Percentiles rank a stretch among this genome's conserved stretches.
These are phyloP conservation scores for Prionace glauca DNA, from an alignment of 2,797 vertebrate species.

Conservation along the genomic window DNA sequence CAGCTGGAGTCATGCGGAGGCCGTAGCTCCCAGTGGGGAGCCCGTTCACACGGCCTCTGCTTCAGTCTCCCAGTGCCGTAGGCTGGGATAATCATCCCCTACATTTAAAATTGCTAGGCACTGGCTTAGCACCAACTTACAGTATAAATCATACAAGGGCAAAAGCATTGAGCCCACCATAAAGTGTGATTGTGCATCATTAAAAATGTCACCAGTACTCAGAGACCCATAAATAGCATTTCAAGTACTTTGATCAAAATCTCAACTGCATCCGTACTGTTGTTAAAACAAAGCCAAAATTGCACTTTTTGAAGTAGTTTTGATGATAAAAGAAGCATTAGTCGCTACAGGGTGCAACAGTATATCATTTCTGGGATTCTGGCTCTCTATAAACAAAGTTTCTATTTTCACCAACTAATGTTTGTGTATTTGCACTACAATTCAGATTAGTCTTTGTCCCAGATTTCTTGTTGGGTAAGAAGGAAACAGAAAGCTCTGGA, in stretches of 20 bases:
- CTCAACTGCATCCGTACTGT: not conserved
- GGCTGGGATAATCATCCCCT: no score
- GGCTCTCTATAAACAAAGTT: not conserved
- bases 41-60: no score
- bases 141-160: not conserved
- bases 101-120: no score
- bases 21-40: no score
- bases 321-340: not conserved
- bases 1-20: no score
- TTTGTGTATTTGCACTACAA: not conserved
- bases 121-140: no score
- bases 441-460: not conserved
- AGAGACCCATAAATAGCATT: not conserved
- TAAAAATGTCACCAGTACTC: not conserved
- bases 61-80: no score
- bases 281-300: not conserved
- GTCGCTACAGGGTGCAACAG: not conserved
- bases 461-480: not conserved
- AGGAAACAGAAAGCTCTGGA: not conserved
- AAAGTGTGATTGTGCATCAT: not conserved
- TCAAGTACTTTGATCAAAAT: not conserved
- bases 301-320: not conserved
- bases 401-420: not conserved
- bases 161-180: not conserved
- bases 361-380: not conserved